A percentile compares a stretch with the other conserved stretches of the same genome.
phyloP scores from a whole-genome alignment of 2,888 invertebrate genomes.

The Monopis laevigella region DNA sequence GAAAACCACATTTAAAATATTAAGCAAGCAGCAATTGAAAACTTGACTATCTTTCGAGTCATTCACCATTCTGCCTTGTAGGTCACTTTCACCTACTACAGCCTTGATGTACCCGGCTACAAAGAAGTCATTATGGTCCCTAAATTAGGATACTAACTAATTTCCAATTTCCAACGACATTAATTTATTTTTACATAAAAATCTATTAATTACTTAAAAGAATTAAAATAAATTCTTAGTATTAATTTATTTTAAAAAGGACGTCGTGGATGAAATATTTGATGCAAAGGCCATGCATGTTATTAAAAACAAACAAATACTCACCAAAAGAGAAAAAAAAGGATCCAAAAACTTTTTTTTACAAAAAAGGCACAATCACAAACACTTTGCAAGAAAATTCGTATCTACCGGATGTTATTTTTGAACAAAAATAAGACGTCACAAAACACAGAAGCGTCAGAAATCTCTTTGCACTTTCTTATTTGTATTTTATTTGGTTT shows the following conservation, averaged over 20 bases:
- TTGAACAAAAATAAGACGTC: constrained; percentile 33
- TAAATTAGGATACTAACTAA: too few relatives aligned
- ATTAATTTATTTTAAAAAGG: too few relatives aligned
- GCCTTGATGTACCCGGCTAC: constrained; percentile 6
- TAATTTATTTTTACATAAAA: too few relatives aligned
- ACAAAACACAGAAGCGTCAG: constrained; percentile 24
- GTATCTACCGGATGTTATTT: constrained; percentile 37
- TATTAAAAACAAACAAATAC: constrained; percentile 22
- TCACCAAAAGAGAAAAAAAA: constrained; percentile 25
- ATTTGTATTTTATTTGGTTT: constrained; percentile 14
- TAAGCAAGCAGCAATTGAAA: too few relatives aligned
- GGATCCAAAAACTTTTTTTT: constrained; percentile 23
- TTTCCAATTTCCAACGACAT: too few relatives aligned
- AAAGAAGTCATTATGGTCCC: too few relatives aligned
- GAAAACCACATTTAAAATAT: background rate
- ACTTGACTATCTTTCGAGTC: too few relatives aligned
- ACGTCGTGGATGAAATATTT: too few relatives aligned
- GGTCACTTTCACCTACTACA: constrained; percentile 9
- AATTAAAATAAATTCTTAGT: too few relatives aligned
- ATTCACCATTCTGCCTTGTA: background rate
- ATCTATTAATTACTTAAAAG: too few relatives aligned
- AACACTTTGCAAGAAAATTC: constrained; percentile 25
- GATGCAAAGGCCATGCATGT: too few relatives aligned
- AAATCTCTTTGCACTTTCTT: constrained; percentile 12
- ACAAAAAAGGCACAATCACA: constrained; percentile 35